These are phyloP conservation scores for Drosophila suzukii DNA, from an alignment of 1,140 invertebrate genomes.

Conservation along the genomic window DNA sequence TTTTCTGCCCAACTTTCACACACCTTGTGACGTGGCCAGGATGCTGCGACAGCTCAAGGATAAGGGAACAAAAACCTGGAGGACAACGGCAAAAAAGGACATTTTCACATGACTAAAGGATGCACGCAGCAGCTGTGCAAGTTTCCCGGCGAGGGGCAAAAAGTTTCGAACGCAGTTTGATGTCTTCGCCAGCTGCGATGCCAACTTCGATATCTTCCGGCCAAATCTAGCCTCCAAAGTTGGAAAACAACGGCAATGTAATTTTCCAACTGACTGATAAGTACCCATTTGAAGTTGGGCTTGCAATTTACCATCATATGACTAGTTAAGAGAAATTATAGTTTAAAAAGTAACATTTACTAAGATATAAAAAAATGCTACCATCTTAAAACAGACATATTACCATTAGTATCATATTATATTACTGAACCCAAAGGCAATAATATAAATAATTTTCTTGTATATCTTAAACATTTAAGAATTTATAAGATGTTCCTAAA, in stretches of 20 bases:
- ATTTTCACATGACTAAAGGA: conserved; percentile 63
- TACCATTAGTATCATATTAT: too few relatives aligned
- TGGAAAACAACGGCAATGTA: not conserved
- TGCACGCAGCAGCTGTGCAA: conserved; percentile 41
- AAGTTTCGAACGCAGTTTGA: conserved; percentile 60
- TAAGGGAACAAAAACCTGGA: conserved; percentile 17
- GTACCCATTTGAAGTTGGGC: not conserved
- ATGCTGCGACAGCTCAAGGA: conserved; percentile 42
- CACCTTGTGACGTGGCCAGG: conserved; percentile 56
- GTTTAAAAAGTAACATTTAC: too few relatives aligned
- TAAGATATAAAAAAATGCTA: too few relatives aligned
- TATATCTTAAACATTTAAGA: too few relatives aligned
- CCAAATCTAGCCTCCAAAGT: not conserved
- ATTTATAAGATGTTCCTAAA: too few relatives aligned
- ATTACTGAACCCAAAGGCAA: too few relatives aligned
- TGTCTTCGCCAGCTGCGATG: conserved; percentile 40
- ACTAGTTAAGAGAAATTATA: too few relatives aligned
- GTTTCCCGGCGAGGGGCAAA: conserved; percentile 34
- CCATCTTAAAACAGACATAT: too few relatives aligned
- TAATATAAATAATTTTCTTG: too few relatives aligned
- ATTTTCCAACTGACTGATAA: conserved; percentile 4
- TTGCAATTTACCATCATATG: not conserved
- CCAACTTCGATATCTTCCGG: conserved; percentile 14
- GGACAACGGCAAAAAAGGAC: conserved; percentile 8
- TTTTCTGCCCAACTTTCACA: conserved; percentile 57